Evolutionary conservation across 23 tunicate species (phyloP).

Genomic region (Ciona savignyi): DNA sequence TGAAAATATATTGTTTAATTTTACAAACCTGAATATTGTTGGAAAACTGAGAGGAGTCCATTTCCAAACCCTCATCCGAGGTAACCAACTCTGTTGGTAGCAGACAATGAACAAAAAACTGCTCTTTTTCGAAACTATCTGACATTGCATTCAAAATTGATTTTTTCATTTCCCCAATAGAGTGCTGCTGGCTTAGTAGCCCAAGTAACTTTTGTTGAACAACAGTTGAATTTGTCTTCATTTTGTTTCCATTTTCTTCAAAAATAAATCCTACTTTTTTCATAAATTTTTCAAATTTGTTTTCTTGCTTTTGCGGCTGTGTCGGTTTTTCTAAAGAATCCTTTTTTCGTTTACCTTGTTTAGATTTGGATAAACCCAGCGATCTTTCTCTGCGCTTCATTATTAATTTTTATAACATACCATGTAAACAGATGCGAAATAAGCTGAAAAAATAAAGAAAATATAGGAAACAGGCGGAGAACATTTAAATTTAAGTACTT

Average conservation of each 20-base stretch:
- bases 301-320: background rate
- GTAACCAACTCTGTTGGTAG: slow-evolving; percentile 26
- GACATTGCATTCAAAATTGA: background rate
- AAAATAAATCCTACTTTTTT: background rate
- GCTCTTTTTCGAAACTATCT: slow-evolving; percentile 31
- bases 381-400: background rate
- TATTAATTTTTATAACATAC: too few species aligned
- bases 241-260: background rate
- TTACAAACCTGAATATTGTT: slow-evolving; percentile 3
- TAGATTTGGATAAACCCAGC: too few species aligned
- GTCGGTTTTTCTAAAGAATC: background rate
- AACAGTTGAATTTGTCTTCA: background rate
- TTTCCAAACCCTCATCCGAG: slow-evolving; percentile 10
- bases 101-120: slow-evolving; percentile 23
- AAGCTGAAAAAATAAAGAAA: too few species aligned
- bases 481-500: too few species aligned
- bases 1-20: too few species aligned
- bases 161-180: background rate
- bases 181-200: background rate
- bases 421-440: too few species aligned
- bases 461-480: too few species aligned
- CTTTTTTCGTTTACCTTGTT: background rate
- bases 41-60: slow-evolving; percentile 22
- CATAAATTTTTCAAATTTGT: background rate
- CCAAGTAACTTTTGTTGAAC: background rate